phyloP scores from a whole-genome alignment of 2,888 invertebrate species.

The Drosophila suboccidentalis region DNA sequence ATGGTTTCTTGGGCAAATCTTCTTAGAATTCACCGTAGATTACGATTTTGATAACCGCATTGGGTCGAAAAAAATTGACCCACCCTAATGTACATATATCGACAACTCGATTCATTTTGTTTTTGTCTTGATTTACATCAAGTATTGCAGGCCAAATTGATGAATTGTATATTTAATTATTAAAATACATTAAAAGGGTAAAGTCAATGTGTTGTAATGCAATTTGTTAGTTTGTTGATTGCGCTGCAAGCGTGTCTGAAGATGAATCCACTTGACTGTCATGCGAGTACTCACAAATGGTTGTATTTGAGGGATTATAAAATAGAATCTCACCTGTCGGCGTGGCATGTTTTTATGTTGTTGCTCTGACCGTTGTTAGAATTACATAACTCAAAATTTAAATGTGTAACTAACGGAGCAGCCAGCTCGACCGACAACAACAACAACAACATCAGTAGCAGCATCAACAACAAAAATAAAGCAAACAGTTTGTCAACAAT shows the following conservation, averaged over 20 bases:
- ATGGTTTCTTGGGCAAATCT: too few relatives aligned
- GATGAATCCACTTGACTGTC: background rate
- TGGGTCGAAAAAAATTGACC: too few relatives aligned
- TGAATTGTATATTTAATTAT: too few relatives aligned
- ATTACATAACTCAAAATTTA: constrained; percentile 14
- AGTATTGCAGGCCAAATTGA: too few relatives aligned
- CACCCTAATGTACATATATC: too few relatives aligned
- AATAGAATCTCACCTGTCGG: constrained; percentile 40
- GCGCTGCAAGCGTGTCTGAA: background rate
- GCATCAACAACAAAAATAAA: constrained; percentile 30
- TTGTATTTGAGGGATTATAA: constrained; percentile 1
- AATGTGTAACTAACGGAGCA: constrained; percentile 33
- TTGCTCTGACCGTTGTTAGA: constrained; percentile 22
- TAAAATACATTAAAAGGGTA: too few relatives aligned
- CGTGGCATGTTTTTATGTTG: constrained; percentile 8
- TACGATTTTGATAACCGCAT: too few relatives aligned
- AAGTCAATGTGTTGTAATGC: too few relatives aligned
- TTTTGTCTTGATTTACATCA: too few relatives aligned
- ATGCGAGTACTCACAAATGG: background rate
- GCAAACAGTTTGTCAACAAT: constrained; percentile 63
- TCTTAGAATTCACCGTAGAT: too few relatives aligned
- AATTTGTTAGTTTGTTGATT: constrained; percentile 14
- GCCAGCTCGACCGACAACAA: constrained; percentile 30
- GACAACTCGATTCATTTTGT: too few relatives aligned
- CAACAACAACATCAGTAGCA: constrained; percentile 26